Base-by-base conservation (phyloP, 37 sponge, comb jelly and placozoan species). In the Hexactinellida sp. region DNA sequence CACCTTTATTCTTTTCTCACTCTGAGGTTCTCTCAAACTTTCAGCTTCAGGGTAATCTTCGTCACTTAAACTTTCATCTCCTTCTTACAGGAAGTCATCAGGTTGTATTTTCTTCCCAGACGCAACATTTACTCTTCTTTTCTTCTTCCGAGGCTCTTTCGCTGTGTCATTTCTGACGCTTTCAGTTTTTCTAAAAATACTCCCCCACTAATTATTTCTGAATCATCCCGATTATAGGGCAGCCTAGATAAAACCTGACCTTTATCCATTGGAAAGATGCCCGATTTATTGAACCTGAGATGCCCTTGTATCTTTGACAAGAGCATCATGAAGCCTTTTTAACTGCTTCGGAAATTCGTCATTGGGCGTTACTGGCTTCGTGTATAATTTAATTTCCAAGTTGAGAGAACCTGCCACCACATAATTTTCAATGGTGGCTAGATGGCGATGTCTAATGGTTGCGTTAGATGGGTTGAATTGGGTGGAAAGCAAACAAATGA, bases 211-310 rank as follows among this genome's bases (percentile, higher is more conserved):
- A 63, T 63, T 7, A 63, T 21, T 28, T 63, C 76, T 21, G 13
- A 23, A 63, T 63, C 76, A 63, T 63, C 30, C 76, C 76, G 3
- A 21, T 63, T 63, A 63, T 63, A 23, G 30, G 25, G 76, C 19
- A 63, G 76, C 13, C 76, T 63, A 63, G 76, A 25, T 63, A 63
- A 28, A 63, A 63, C 76, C 76, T 63, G 76, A 63, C 76, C 34
- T 63, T 23, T 63, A 63, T 63, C 76, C 13, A 63, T 21, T 63
- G 76, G 76, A 23, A 21, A 63, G 25, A 63, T 63, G 3, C 76
- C 76, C 13, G 76, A 1, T 23, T 63, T 63, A 5, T 23, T 63
- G 13, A 63, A 63, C 13, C 3, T 63, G 19, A 63, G 76, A 3
- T 63, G 76, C 76, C 30, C 13, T 63, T n/a, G n/a, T n/a, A n/a